Base-by-base conservation (phyloP, 1,140 invertebrate species). In the Eumaeus atala region DNA sequence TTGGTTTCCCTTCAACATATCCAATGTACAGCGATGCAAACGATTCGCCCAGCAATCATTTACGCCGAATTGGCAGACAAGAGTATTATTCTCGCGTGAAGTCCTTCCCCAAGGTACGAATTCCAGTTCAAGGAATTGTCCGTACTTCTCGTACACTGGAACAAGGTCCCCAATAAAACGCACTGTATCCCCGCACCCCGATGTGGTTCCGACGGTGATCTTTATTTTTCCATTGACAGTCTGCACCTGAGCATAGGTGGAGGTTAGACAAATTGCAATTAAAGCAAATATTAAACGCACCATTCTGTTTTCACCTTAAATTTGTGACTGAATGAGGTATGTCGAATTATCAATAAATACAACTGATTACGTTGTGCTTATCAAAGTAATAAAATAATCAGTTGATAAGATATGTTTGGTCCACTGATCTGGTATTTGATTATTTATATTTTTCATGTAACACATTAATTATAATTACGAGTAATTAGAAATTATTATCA, bases 81-180 rank as follows among this genome's bases (percentile, higher is more conserved):
- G 48, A n/a, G 65, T 71, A n/a, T 70, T 61, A 9, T 55, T 51
- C 17, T 58, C 48, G 12, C 72, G 59, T 18, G 16, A 48, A 1
- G 80, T 71, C 38, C 76, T 72, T 5, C 80, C 85, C 85, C 85
- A 87, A 1, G 81, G 76, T 0, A 87, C 63, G 36, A 85, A 85
- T 51, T 84, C 70, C 0, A 85, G 47, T 8, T 84, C 72, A 35
- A 87, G 38, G 37, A 67, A 76, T 0, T 77, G 53, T 6, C 67
- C 66, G 44, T 77, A 78, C 6, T 73, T 59, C 48, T 71, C 55
- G 40, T 79, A 87, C 0, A 72, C 58, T 9, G 66, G 62, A 5
- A 48, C 49, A 9, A 84, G 42, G 59, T 16, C 59, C 35, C 10
- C 51, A 17, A 87, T 73, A 17, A 85, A 84, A 9, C 49, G 62